These are phyloP conservation scores for Oxytorus armatus DNA, from an alignment of 2,888 invertebrate species.

Conservation along the genomic window DNA sequence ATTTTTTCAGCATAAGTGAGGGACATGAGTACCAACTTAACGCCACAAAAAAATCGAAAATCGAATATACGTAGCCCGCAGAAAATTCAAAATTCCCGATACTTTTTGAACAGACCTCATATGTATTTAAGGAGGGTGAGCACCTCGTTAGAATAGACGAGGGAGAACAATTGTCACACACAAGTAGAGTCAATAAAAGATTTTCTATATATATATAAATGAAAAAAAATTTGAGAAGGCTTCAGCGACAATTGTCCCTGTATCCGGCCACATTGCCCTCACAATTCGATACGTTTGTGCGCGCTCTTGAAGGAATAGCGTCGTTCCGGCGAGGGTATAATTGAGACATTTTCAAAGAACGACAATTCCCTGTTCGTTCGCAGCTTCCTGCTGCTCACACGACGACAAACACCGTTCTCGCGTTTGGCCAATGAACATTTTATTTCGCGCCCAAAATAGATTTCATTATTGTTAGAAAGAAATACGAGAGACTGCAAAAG, in stretches of 20 bases:
- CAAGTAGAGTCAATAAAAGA: conserved; percentile 20
- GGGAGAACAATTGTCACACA: conserved; percentile 35
- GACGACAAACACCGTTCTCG: neutral
- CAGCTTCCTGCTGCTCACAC: conserved; percentile 23
- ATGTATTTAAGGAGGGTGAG: no score
- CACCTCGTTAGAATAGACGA: conserved; percentile 7
- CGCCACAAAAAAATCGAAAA: no score
- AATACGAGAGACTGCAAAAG: neutral
- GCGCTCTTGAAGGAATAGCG: conserved; percentile 45
- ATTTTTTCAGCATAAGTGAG: no score
- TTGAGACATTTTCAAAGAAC: conserved; percentile 57
- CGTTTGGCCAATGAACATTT: conserved; percentile 12
- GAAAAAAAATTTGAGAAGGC: conserved; percentile 55
- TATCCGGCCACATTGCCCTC: conserved; percentile 59
- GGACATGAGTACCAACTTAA: no score
- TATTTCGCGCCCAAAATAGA: conserved; percentile 1
- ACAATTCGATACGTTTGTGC: conserved; percentile 48
- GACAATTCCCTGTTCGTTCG: conserved; percentile 26
- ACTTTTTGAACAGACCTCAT: no score
- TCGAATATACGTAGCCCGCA: no score
- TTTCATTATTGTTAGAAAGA: neutral
- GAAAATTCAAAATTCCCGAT: no score
- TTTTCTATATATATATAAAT: neutral
- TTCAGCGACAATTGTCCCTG: conserved; percentile 64
- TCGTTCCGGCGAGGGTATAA: conserved; percentile 38